Percentiles rank a stretch among this genome's conserved stretches.
Evolutionary conservation across 2,888 invertebrate genomes (phyloP).

Genomic region (Melinopterus prodromus): DNA sequence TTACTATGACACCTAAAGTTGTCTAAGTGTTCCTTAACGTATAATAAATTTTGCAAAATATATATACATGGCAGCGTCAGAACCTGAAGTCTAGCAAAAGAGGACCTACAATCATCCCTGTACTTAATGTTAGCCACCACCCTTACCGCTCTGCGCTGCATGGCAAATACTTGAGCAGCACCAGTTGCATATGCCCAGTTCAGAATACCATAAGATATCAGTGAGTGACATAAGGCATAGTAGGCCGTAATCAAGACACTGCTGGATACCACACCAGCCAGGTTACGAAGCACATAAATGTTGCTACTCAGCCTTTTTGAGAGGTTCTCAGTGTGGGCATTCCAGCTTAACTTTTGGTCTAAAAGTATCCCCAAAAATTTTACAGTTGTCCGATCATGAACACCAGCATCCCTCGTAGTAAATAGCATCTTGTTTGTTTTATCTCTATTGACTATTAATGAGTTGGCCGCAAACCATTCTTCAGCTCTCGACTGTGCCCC

Average conservation of each 20-base stretch:
- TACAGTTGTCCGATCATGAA: neutral
- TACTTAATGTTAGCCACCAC: neutral
- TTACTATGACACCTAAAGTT: neutral
- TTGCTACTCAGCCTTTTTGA: neutral
- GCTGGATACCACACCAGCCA: neutral
- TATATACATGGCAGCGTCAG: neutral
- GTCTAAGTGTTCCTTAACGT: neutral
- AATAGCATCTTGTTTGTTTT: neutral
- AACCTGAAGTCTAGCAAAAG: neutral
- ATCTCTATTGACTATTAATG: neutral
- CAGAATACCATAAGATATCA: neutral
- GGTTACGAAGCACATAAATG: neutral
- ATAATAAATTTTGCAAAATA: neutral
- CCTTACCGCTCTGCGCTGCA: neutral
- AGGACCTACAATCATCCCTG: neutral
- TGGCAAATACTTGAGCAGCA: neutral
- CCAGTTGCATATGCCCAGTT: neutral
- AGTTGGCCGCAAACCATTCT: neutral
- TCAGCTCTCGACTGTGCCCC: neutral
- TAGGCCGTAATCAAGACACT: neutral
- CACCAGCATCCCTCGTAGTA: neutral
- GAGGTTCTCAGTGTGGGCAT: neutral
- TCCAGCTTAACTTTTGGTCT: neutral
- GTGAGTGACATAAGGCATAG: neutral
- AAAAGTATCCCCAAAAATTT: neutral